Conservation (phyloP, 2,113 vertebrate species). For the Meles meles region DNA sequence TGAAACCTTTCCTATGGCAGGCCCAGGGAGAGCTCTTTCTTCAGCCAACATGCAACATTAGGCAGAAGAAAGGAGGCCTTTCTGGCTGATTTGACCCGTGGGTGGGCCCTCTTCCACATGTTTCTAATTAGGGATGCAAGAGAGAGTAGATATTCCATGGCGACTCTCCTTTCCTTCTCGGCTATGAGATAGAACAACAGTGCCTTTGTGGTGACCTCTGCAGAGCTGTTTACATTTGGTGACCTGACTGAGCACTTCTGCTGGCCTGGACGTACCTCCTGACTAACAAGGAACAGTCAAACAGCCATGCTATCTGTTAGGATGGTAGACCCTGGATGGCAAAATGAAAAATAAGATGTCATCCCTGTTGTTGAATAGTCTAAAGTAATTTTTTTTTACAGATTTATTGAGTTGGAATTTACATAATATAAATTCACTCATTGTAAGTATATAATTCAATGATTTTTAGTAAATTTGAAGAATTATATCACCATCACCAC, state of each 20-base stretch:
- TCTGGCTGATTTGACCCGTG: slow-evolving; percentile 66
- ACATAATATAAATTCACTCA: background rate
- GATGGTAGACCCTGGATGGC: background rate
- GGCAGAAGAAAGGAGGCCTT: slow-evolving; percentile 54
- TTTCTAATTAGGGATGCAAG: slow-evolving; percentile 72
- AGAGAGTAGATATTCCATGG: slow-evolving; percentile 59
- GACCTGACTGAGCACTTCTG: slow-evolving; percentile 51
- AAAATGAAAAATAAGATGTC: slow-evolving; percentile 48
- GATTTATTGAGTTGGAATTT: slow-evolving; percentile 27
- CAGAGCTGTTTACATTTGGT: slow-evolving; percentile 60
- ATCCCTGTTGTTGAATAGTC: background rate
- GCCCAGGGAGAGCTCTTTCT: slow-evolving; percentile 46
- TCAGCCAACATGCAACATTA: slow-evolving; percentile 51
- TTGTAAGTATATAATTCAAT: background rate
- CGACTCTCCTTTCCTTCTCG: slow-evolving; percentile 55
- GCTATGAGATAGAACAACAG: slow-evolving; percentile 50
- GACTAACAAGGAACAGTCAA: slow-evolving; percentile 49
- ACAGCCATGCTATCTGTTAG: slow-evolving; percentile 22
- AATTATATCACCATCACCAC: background rate
- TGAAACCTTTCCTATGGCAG: slow-evolving; percentile 59
- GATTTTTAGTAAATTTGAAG: slow-evolving; percentile 13
- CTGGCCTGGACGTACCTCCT: slow-evolving; percentile 35
- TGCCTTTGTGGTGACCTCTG: slow-evolving; percentile 62
- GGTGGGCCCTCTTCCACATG: slow-evolving; percentile 65
- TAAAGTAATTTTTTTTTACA: slow-evolving; percentile 2